These are phyloP conservation scores for Lucilia cuprina DNA, from an alignment of 1,140 invertebrate species.

Conservation along the genomic window DNA sequence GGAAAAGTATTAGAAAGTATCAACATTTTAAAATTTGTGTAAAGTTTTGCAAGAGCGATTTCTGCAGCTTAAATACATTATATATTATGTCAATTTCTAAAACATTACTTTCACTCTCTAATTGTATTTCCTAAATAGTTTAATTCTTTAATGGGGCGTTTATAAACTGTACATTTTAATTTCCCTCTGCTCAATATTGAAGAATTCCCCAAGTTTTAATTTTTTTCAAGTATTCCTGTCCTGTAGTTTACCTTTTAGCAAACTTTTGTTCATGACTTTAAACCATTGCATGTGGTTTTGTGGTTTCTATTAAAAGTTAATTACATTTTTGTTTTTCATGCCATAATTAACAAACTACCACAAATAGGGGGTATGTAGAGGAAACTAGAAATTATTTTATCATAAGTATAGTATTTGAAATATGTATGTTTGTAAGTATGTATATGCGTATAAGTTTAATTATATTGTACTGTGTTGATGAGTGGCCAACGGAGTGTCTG, in stretches of 20 bases:
- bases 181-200: too few species aligned
- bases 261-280: background rate
- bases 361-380: background rate
- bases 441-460: background rate
- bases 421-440: background rate
- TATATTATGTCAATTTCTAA: too few species aligned
- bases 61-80: too few species aligned
- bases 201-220: background rate
- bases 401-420: background rate
- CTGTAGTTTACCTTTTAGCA: background rate
- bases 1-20: too few species aligned
- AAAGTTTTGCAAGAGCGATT: too few species aligned
- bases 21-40: too few species aligned
- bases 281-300: slow-evolving; percentile 13
- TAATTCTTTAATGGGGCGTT: too few species aligned
- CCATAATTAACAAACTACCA: slow-evolving; percentile 2
- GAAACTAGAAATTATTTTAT: background rate
- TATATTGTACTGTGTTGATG: background rate
- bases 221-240: background rate
- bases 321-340: background rate
- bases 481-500: background rate
- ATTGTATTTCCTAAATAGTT: too few species aligned
- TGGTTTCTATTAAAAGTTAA: slow-evolving; percentile 15
- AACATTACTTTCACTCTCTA: too few species aligned
- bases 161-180: too few species aligned